These are phyloP conservation scores for Calypte anna DNA, from an alignment of 2,113 vertebrate species.

Conservation along the genomic window DNA sequence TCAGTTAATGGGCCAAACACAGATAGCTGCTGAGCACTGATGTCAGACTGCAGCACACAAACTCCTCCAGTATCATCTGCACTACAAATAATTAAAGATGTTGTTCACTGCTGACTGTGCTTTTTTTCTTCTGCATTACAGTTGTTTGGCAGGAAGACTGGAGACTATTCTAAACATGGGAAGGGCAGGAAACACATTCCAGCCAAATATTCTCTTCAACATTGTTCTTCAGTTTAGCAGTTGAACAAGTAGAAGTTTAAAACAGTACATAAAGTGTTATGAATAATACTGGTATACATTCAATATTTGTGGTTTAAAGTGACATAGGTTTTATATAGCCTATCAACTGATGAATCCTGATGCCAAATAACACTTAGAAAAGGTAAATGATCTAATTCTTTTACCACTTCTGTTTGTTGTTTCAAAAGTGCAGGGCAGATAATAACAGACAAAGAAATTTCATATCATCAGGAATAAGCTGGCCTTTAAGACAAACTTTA, in stretches of 20 bases:
- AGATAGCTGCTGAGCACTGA: background rate
- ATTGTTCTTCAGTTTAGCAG: background rate
- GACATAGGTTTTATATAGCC: background rate
- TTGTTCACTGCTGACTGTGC: fast-evolving
- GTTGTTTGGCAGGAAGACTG: background rate
- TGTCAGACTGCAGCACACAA: background rate
- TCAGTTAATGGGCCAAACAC: background rate
- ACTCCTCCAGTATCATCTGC: background rate
- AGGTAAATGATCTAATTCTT: background rate
- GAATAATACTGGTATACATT: background rate
- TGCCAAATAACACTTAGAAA: background rate
- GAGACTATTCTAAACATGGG: background rate
- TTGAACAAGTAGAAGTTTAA: background rate
- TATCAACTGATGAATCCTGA: background rate
- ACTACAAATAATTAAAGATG: background rate
- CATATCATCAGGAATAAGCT: background rate
- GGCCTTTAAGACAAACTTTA: background rate
- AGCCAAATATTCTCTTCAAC: background rate
- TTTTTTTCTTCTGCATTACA: background rate
- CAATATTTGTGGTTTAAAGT: background rate
- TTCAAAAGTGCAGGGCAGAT: background rate
- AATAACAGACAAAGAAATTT: background rate
- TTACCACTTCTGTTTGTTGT: background rate
- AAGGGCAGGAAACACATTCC: background rate
- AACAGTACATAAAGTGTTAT: background rate